Evolutionary conservation across 2,888 invertebrate genomes (phyloP).

Genomic region (Chydorus sphaericus): DNA sequence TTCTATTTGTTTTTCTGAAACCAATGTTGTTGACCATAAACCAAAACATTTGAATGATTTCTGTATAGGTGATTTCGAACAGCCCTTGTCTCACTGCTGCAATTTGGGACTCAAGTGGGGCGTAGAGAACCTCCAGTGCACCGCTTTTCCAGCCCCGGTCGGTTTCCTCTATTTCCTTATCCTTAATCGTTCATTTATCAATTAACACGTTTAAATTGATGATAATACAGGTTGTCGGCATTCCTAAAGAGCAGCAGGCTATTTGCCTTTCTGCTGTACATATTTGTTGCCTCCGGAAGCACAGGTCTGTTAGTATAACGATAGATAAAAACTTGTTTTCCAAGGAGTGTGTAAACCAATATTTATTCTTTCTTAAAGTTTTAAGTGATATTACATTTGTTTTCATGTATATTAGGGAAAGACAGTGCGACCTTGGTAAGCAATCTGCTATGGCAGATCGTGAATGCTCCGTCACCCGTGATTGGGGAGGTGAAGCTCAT

Average conservation of each 20-base stretch:
- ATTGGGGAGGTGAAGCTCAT: constrained; percentile 14
- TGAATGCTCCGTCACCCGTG: constrained; percentile 24
- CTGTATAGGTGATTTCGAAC: constrained; percentile 21
- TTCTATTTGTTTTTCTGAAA: too few species aligned
- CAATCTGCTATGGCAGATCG: constrained; percentile 34
- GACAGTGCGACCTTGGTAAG: constrained; percentile 37
- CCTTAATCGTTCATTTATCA: neutral
- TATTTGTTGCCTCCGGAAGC: constrained; percentile 44
- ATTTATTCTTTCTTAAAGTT: neutral
- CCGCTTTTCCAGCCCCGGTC: constrained; percentile 34
- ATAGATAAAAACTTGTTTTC: too few species aligned
- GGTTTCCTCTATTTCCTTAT: neutral
- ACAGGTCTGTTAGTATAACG: constrained; percentile 31
- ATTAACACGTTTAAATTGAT: neutral
- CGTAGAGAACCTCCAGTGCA: constrained; percentile 33
- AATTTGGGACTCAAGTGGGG: constrained; percentile 37
- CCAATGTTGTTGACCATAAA: too few species aligned
- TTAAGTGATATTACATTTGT: neutral
- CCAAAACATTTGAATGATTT: too few species aligned
- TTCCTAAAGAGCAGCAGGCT: constrained; percentile 41
- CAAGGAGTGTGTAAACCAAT: neutral
- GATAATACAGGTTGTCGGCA: constrained; percentile 28
- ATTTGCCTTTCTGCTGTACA: constrained; percentile 45
- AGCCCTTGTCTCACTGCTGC: constrained; percentile 33
- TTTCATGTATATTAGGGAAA: constrained; percentile 27